Base-by-base conservation (phyloP, 2,113 vertebrate genomes). In the Caloenas nicobarica region DNA sequence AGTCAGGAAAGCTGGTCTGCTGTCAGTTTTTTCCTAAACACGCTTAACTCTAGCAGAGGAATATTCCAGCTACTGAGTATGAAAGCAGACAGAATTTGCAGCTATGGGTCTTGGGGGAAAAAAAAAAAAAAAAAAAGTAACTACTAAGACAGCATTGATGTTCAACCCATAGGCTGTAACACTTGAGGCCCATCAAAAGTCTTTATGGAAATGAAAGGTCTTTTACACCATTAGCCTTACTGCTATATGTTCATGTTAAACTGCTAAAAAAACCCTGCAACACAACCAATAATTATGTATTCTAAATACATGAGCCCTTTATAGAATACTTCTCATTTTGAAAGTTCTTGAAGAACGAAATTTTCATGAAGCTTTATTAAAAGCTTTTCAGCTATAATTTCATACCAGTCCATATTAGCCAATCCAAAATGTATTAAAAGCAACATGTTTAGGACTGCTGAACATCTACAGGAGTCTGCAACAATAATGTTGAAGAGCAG, bases 1-100 rank as follows among this genome's bases (percentile, higher is more conserved):
- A 96, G 95, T 88, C 89, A 91, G 83, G 66, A 77, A 80, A 86
- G 77, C 58, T 88, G 68, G 65, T 81, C 70, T 82, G 71, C 87
- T 78, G 65, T 86, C 60, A 60, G 56, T 56, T 92, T 87, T 50
- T 87, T 61, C 86, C 88, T 74, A 65, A 95, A 94, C 56, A 80
- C 42, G 86, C 54, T 94, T 85, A 48, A 57, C 4, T 70, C 33
- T 60, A 66, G 66, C 56, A 95, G 42, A 88, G 42, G 24, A 85
- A 66, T 92, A 93, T 64, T 88, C 76, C 80, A 86, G 62, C 8
- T 66, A 65, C 48, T 46, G 58, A 84, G 70, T 36, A 57, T 2
- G 7, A 89, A 92, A 87, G 24, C 54, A 80, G 60, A 65, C 19
- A 80, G 60, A 60, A 89, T 81, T 79, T 65, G 70, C 48, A 42